Evolutionary conservation across 92 coral and sea anemone genomes (phyloP).

Genomic region (Paramuricea clavata): DNA sequence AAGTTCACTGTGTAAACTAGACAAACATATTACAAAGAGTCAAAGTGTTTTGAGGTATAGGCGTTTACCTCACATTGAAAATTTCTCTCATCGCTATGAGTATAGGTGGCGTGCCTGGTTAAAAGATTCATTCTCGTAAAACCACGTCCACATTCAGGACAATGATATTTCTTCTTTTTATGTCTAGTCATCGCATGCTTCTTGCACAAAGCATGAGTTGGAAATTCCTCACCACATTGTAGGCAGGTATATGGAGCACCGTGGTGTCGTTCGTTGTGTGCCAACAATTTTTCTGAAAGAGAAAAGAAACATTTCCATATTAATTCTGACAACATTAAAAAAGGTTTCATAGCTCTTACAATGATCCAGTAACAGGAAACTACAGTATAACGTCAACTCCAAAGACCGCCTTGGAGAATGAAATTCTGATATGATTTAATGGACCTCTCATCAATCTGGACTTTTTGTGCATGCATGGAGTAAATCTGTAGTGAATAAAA

Average conservation of each 20-base stretch:
- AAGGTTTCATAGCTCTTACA: too few species aligned
- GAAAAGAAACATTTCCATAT: background rate
- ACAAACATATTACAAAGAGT: too few species aligned
- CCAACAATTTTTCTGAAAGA: slow-evolving; percentile 6
- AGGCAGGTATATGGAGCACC: background rate
- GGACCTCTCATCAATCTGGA: too few species aligned
- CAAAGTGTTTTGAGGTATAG: too few species aligned
- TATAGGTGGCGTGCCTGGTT: slow-evolving; percentile 16
- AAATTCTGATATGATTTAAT: too few species aligned
- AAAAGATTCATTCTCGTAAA: slow-evolving; percentile 15
- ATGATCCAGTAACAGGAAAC: too few species aligned
- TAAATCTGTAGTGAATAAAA: too few species aligned
- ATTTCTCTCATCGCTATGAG: slow-evolving; percentile 33
- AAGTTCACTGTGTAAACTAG: too few species aligned
- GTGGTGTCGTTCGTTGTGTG: slow-evolving; percentile 1
- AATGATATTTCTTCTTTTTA: slow-evolving; percentile 1
- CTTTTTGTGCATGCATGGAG: too few species aligned
- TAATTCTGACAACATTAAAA: too few species aligned
- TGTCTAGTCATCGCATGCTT: slow-evolving; percentile 22
- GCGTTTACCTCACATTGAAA: slow-evolving; percentile 32
- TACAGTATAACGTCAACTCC: too few species aligned
- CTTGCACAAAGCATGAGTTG: slow-evolving; percentile 21
- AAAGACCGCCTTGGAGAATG: too few species aligned
- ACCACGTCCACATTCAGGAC: slow-evolving; percentile 36
- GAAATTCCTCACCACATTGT: slow-evolving; percentile 22